Evolutionary conservation across 2,888 invertebrate genomes (phyloP).

Genomic region (Ophraella communa): DNA sequence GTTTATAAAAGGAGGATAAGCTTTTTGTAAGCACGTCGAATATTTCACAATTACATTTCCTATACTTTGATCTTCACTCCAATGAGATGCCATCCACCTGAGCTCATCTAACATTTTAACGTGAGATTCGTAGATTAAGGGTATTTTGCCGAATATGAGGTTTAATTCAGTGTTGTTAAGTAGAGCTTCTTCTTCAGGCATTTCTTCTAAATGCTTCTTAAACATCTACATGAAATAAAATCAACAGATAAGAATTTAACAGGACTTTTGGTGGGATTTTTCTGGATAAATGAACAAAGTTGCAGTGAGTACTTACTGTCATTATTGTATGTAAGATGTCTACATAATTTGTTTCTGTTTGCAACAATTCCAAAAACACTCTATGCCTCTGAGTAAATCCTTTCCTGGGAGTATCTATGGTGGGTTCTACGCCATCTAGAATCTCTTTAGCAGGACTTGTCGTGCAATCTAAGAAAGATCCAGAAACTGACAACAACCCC

Average conservation of each 20-base stretch:
- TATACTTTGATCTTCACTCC: conserved; percentile 78
- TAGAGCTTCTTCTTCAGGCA: conserved; percentile 80
- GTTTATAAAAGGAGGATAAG: conserved; percentile 98
- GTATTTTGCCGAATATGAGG: conserved; percentile 94
- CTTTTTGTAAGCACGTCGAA: conserved; percentile 86
- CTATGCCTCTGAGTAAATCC: conserved; percentile 78
- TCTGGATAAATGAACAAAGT: too few species aligned
- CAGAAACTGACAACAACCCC: conserved; percentile 82
- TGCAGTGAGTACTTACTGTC: conserved; percentile 78
- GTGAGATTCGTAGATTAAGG: conserved; percentile 94
- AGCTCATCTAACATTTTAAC: conserved; percentile 76
- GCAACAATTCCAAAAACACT: conserved; percentile 89
- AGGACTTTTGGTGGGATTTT: neutral
- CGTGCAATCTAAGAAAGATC: conserved; percentile 89
- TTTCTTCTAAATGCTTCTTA: conserved; percentile 89
- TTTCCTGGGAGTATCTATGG: conserved; percentile 70
- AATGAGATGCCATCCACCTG: conserved; percentile 72
- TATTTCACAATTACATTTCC: conserved; percentile 85
- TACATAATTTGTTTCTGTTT: conserved; percentile 98
- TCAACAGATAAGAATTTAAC: conserved; percentile 30
- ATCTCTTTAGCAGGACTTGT: conserved; percentile 72
- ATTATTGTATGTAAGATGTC: conserved; percentile 92
- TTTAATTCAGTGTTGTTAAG: conserved; percentile 91
- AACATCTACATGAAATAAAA: conserved; percentile 73
- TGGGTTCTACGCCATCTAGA: conserved; percentile 58